Evolutionary conservation across 2,113 vertebrate genomes (phyloP).

Genomic region (Ciconia stormi): DNA sequence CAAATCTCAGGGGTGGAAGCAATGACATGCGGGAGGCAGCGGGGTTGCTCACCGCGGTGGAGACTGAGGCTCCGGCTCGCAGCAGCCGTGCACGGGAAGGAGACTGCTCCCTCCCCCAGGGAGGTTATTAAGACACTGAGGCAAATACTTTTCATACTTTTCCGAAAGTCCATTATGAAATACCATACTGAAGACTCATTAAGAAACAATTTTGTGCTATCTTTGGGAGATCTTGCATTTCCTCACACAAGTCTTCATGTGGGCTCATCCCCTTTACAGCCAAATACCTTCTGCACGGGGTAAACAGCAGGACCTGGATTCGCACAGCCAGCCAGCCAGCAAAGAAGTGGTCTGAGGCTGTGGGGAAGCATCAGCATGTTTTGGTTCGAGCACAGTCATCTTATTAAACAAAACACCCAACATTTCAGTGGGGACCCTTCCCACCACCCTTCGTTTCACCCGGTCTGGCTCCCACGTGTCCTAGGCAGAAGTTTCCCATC

Average conservation of each 20-base stretch:
- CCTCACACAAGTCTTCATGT: background rate
- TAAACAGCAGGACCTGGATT: background rate
- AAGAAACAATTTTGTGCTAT: background rate
- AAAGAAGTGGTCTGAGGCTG: background rate
- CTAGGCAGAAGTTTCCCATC: background rate
- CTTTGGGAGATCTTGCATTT: conserved; percentile 11
- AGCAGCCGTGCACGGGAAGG: accelerated
- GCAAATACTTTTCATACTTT: background rate
- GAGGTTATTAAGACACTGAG: background rate
- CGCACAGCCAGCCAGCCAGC: background rate
- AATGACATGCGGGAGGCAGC: background rate
- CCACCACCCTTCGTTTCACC: background rate
- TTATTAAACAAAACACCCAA: background rate
- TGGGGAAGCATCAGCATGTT: background rate
- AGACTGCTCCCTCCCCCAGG: background rate
- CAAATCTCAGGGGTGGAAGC: background rate
- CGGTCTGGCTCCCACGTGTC: background rate
- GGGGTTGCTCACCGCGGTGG: background rate
- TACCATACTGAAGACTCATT: background rate
- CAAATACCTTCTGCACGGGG: background rate
- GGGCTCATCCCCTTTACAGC: background rate
- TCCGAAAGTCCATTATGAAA: conserved; percentile 2
- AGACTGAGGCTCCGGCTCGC: accelerated
- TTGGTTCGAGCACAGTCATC: background rate
- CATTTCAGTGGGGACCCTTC: background rate